These are phyloP conservation scores for Anastatus disparis DNA, from an alignment of 1,140 invertebrate species.

Conservation along the genomic window DNA sequence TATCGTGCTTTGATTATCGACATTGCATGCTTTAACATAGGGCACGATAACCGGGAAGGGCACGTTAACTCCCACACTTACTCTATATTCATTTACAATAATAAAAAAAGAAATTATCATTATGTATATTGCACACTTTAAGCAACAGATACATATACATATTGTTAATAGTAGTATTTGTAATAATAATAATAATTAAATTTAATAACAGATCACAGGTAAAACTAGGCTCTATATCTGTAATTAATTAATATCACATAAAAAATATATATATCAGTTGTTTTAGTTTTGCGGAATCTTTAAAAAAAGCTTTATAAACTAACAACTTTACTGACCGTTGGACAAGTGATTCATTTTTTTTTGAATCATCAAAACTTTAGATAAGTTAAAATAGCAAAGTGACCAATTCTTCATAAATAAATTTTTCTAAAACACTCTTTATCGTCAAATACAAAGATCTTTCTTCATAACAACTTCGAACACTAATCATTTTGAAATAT, in stretches of 20 bases:
- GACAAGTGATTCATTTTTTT: constrained; percentile 50
- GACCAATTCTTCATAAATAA: constrained; percentile 47
- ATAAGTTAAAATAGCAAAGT: no score
- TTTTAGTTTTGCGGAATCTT: constrained; percentile 47
- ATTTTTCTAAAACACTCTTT: not conserved
- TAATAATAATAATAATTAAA: constrained; percentile 38
- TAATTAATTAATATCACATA: constrained; percentile 62
- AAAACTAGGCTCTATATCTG: constrained; percentile 56
- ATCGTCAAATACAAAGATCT: not conserved
- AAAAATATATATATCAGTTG: constrained; percentile 61
- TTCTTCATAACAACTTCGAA: not conserved
- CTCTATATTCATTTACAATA: constrained; percentile 25
- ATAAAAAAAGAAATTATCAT: constrained; percentile 33
- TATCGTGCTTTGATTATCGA: no score
- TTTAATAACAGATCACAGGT: constrained; percentile 60
- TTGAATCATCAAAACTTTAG: no score
- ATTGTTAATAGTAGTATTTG: constrained; percentile 2
- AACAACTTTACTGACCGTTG: constrained; percentile 48
- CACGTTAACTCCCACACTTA: no score
- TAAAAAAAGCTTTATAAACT: no score
- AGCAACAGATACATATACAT: constrained; percentile 45
- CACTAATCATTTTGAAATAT: not conserved
- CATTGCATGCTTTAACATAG: no score
- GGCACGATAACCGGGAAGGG: no score
- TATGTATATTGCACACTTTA: constrained; percentile 52